Evolutionary conservation across 2,797 vertebrate species (phyloP), one percentile per base, ranked within the genome.

Genomic region (Bryconaethiops microstoma): DNA sequence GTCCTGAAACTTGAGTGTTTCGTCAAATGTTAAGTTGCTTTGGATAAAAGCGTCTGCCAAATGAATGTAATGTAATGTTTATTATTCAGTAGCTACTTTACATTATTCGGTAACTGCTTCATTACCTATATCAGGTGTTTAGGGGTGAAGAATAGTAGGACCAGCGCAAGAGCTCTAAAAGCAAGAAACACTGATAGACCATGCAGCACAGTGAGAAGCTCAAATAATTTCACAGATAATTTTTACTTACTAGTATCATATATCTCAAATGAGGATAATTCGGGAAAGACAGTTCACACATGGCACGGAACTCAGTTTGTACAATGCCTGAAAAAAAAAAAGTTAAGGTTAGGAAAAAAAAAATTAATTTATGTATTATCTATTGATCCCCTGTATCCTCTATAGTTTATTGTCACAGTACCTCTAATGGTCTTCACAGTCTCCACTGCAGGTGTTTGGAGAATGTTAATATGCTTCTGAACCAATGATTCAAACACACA

Each of bases 241-340:
- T 82, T 76, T 62, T 19, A 80, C 71, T 80, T 54, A 88, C 87
- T 50, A 81, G 10, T 55, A 86, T 77, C 29, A 83, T 23, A 13
- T 69, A 77, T 78, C 54, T 79, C 54, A 88, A 82, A 67, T 84
- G 65, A 79, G 85, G 84, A 25, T 55, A 86, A 48, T 86, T 84
- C 68, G 78, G 72, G 19, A 88, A 86, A 59, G 63, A 79, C 19
- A 72, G 8, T 48, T 79, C 82, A 68, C 82, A 84, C 64, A 82
- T 42, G 8, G 55, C 8, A 54, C 8, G 71, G 57, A 88, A 86
- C 62, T 85, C 80, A 45, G 50, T 73, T 48, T 85, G 80, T 40
- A 86, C 65, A 25, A 84, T 86, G 14, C 42, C 87, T 88, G 23
- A 2, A 79, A 63, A 40, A 73, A 55, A 25, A 21, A 48, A 1